Base-by-base conservation (phyloP, 2,797 vertebrate species). In the Chiloscyllium punctatum region DNA sequence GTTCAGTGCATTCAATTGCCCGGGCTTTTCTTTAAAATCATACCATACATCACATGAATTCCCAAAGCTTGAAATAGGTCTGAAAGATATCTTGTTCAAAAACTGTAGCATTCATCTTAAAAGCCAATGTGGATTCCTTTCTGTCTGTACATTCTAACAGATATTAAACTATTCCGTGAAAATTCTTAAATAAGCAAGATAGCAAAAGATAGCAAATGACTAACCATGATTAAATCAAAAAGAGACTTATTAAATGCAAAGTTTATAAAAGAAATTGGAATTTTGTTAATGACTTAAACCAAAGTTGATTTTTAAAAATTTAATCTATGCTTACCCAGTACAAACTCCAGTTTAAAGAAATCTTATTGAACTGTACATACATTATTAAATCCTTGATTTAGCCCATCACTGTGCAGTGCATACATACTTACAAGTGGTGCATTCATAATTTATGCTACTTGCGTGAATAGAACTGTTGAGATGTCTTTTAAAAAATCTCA, bases 371-470 rank as follows among this genome's bases (percentile, higher is more conserved):
- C 48, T 72, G 94, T 53, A 53, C 94, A 95, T 95, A 74, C 71
- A 95, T 95, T 77, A 95, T 95, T 95, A 77, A 77, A 95, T 92
- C 9, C 71, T 51, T 95, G 94, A 95, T 95, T 95, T 95, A 95
- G 74, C 94, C 94, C 71, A 95, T 53, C 94, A 95, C 71, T 77
- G 69, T 94, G 92, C 92, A 94, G 37, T 77, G 42, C 42, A 74
- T 77, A 95, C 68, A 95, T 77, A 95, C 69, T 95, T 95, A 95
- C 94, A 95, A 95, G 68, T 95, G 71, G 94, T 77, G 18, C 23
- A 53, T 77, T n/a, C 94, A 95, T 74, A 30, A 77, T 77, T 57
- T 51, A 95, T 95, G 94, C 94, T 33, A 51, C 94, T 92, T 69
- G 68, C 69, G n/a, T 72, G 51, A 57, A 95, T 72, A 21, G 51